Evolutionary conservation across 2,888 invertebrate species (phyloP), one percentile per base, ranked within the genome.

Genomic region (Eudemis profundana): DNA sequence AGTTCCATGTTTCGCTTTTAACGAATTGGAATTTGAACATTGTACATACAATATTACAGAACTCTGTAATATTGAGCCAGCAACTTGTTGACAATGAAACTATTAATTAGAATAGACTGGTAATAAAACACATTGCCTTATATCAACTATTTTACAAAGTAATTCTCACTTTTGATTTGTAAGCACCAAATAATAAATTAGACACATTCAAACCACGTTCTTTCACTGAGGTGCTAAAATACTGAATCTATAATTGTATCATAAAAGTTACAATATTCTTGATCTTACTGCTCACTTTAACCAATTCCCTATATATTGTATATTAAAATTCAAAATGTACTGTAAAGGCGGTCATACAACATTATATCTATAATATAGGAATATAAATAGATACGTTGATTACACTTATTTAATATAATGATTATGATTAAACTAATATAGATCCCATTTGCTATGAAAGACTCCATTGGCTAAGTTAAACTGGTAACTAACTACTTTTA

Each of bases 161-260:
- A 29, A 12, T 29, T 56, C 42, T 56, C 56, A 56, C 56, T 29
- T 54, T 44, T 17, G n/a, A 10, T 15, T 44, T 12, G 12, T 8
- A 56, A 56, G 19, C 29, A 19, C 17, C 44, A 12, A 29, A 56
- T 15, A 29, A 44, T 56, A 44, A 56, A 29, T 56, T 29, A 56
- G 8, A 56, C 17, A 7, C 29, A 40, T 44, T 29, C n/a, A 42
- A 27, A 29, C 15, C 27, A 5, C 27, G 3, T 33, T 5, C 33
- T 4, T 5, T 4, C 3, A 23, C 23, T 23, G 23, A 3, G 23
- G 23, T 5, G 23, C 23, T 23, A 23, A 23, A 23, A 23, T 23
- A 23, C 23, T 23, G 23, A n/a, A 4, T 23, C 23, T 4, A 4
- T 33, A 7, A 33, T 33, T 33, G 33, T 8, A 33, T 1, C 8